A percentile compares a stretch with the other conserved stretches of the same genome.
Conservation (phyloP, 1,140 invertebrate genomes). For the Dendrolimus punctatus region DNA sequence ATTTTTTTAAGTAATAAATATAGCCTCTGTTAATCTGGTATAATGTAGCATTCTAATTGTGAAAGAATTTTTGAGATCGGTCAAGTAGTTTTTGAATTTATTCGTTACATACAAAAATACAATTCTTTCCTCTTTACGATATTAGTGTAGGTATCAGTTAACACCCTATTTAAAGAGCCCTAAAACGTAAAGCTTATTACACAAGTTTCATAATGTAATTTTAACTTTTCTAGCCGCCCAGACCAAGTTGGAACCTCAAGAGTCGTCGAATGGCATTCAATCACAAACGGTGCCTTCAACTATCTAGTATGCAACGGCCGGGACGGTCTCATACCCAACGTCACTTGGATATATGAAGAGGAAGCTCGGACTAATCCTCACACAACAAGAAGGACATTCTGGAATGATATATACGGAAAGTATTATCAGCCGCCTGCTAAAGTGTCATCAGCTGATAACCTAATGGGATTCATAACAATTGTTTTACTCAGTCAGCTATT, state of each 20-base stretch:
- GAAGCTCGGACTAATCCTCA: constrained; percentile 9
- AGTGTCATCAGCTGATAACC: constrained; percentile 3
- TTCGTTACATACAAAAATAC: too few relatives aligned
- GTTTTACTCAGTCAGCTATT: constrained; percentile 5
- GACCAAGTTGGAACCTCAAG: not conserved
- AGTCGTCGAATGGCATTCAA: not conserved
- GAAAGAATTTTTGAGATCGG: not conserved
- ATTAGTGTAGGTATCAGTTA: not conserved
- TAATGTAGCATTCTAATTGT: too few relatives aligned
- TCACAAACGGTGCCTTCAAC: constrained; percentile 4
- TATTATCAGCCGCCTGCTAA: constrained; percentile 11
- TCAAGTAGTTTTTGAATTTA: too few relatives aligned
- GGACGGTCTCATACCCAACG: not conserved
- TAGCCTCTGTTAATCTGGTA: too few relatives aligned
- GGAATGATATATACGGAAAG: constrained; percentile 6
- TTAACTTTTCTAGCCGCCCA: constrained; percentile 2
- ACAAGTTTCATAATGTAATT: not conserved
- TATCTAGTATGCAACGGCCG: constrained; percentile 11
- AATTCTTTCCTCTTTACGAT: too few relatives aligned
- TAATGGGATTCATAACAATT: constrained; percentile 4
- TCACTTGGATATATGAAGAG: constrained; percentile 4
- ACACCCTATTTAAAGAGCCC: not conserved
- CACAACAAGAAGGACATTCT: constrained; percentile 9
- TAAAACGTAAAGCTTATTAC: not conserved
- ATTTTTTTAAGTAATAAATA: too few relatives aligned